Evolutionary conservation across 1,140 invertebrate species (phyloP).

Genomic region (Caenorhabditis latens): DNA sequence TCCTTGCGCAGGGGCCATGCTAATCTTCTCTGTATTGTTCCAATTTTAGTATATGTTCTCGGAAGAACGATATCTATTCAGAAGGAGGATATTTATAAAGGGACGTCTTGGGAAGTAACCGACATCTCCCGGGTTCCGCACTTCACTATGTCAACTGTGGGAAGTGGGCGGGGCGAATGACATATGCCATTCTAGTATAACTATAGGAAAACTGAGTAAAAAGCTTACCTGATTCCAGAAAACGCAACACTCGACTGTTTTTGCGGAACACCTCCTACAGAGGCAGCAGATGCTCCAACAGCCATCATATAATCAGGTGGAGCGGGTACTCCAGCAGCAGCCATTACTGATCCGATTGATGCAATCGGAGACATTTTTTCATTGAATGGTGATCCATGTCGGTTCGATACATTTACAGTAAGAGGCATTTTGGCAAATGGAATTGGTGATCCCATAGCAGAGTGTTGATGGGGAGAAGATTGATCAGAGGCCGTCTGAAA

Average conservation of each 20-base stretch:
- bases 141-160: too few relatives aligned
- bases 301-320: conserved; percentile 40
- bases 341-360: conserved; percentile 28
- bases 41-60: conserved; percentile 81
- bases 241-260: neutral
- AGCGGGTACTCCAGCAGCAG: neutral
- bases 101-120: too few relatives aligned
- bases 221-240: neutral
- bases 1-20: conserved; percentile 93
- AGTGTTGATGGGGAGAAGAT: conserved; percentile 34
- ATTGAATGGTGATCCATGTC: conserved; percentile 37
- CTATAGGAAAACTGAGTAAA: neutral
- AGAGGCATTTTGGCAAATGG: conserved; percentile 51
- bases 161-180: too few relatives aligned
- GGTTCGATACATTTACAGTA: conserved; percentile 28
- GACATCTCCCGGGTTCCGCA: too few relatives aligned
- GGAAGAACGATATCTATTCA: neutral
- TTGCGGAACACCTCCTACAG: neutral
- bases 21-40: conserved; percentile 94
- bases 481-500: conserved; percentile 42
- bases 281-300: conserved; percentile 1
- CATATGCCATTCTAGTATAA: neutral
- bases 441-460: conserved; percentile 38
- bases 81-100: too few relatives aligned
- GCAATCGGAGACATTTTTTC: conserved; percentile 16